A percentile compares a stretch with the other conserved stretches of the same genome.
phyloP scores from a whole-genome alignment of 2,888 invertebrate species.

The Alitta virens region DNA sequence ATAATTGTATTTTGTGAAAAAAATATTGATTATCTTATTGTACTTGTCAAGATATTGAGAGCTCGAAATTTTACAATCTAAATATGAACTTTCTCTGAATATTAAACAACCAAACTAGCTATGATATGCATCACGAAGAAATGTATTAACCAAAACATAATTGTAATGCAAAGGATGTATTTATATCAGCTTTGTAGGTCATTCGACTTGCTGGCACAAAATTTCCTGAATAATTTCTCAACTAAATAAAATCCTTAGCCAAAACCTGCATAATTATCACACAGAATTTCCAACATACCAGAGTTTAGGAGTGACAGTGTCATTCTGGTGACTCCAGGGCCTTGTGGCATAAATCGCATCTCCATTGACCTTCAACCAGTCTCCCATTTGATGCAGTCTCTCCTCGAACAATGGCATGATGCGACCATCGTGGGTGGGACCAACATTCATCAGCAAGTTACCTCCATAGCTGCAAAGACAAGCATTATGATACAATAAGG shows the following conservation, averaged over 20 bases:
- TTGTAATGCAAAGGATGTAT: neutral
- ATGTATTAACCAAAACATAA: neutral
- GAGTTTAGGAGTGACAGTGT: conserved; percentile 65
- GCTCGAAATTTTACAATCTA: neutral
- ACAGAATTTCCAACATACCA: no score
- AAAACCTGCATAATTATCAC: no score
- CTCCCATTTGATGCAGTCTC: conserved; percentile 73
- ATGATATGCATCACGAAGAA: no score
- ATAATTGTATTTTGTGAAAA: no score
- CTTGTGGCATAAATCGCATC: conserved; percentile 78
- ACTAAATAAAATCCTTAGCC: no score
- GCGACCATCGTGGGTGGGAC: conserved; percentile 84
- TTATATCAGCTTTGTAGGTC: no score
- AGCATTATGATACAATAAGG: no score
- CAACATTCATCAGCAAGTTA: conserved; percentile 79
- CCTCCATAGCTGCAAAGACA: conserved; percentile 59
- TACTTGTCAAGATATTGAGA: no score
- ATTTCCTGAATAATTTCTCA: no score
- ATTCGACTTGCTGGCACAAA: no score
- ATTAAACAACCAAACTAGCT: neutral
- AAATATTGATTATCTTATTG: no score
- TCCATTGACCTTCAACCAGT: conserved; percentile 79
- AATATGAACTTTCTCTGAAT: neutral
- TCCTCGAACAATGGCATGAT: conserved; percentile 85
- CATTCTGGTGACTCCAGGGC: conserved; percentile 82